Evolutionary conservation across 1,140 invertebrate species (phyloP), one percentile per base, ranked within the genome.

Genomic region (Rhizoglyphus robini): DNA sequence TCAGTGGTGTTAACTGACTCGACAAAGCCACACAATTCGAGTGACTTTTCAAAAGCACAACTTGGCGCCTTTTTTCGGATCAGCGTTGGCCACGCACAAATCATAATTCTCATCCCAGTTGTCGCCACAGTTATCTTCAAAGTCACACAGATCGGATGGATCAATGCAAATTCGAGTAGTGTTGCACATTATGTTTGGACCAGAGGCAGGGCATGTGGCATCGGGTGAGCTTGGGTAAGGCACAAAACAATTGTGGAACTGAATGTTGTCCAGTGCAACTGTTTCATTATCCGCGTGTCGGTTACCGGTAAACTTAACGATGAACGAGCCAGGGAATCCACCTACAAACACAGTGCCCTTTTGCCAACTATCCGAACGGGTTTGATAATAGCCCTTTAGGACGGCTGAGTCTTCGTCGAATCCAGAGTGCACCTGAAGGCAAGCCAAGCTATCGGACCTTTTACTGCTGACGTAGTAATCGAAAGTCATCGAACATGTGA

Each of bases 211-310:
- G 23, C 51, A 54, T 15, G 23, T 8, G 8, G 51, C 51, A 8
- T 5, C 8, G 8, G 51, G 8, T 11, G 8, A 8, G 8, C 8
- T 8, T 54, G 51, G 51, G 8, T 5, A 15, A 8, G 51, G 51
- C 8, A 54, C 15, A 23, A 23, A 54, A 32, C 51, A 54, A 32
- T 54, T 54, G 8, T 54, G 51, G 20, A 54, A 54, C 23, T 61
- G 59, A 61, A 61, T 61, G 20, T 61, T 63, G 23, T 54, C 51
- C 51, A 54, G 20, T 32, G 51, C 51, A 11, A 54, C 20, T 23
- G 51, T 27, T 32, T 54, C 51, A 32, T 54, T 54, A 8, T 25
- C 51, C 23, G 31, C 51, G 20, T 11, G 5, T 8, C 8, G 51
- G 8, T 5, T 54, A 32, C 51, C 51, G 8, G 8, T 15, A 32